phyloP scores from a whole-genome alignment of 2,888 invertebrate genomes.

The Drosophila mayaguana region DNA sequence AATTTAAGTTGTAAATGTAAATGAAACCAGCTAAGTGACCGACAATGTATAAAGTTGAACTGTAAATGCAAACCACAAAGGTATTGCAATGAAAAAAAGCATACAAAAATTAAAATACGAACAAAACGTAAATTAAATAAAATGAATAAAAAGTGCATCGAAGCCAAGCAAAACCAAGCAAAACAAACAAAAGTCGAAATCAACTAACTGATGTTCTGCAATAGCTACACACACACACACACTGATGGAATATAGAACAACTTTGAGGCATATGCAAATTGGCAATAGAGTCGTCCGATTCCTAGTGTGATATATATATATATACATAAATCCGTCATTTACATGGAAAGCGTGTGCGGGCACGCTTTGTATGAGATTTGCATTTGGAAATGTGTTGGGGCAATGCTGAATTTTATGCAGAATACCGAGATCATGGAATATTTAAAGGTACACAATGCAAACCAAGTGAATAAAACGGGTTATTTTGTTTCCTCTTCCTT shows the following conservation, averaged over 20 bases:
- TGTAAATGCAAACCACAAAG: constrained; percentile 21
- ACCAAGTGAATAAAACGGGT: constrained; percentile 9
- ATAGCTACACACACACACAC: constrained; percentile 13
- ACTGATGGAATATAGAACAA: constrained; percentile 9
- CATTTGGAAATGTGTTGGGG: constrained; percentile 18
- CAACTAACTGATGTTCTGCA: constrained; percentile 23
- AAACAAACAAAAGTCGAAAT: constrained; percentile 26
- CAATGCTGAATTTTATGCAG: constrained; percentile 14
- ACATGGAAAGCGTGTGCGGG: constrained; percentile 13
- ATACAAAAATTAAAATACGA: not conserved
- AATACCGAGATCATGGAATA: constrained; percentile 35
- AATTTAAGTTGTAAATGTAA: constrained; percentile 62
- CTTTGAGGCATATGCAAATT: constrained; percentile 34
- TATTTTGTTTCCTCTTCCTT: constrained; percentile 4
- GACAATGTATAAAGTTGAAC: constrained; percentile 66
- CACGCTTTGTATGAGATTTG: constrained; percentile 31
- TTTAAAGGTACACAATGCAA: constrained; percentile 25
- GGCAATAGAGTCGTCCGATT: constrained; percentile 21
- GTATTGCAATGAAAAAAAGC: constrained; percentile 16
- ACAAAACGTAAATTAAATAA: constrained; percentile 17
- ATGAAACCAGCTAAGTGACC: constrained; percentile 66
- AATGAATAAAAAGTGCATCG: constrained; percentile 44
- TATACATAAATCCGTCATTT: not conserved
- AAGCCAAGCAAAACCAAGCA: constrained; percentile 40
- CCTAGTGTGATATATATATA: constrained; percentile 4